Base-by-base conservation (phyloP, 2,888 invertebrate genomes). In the Cephus pulcher region DNA sequence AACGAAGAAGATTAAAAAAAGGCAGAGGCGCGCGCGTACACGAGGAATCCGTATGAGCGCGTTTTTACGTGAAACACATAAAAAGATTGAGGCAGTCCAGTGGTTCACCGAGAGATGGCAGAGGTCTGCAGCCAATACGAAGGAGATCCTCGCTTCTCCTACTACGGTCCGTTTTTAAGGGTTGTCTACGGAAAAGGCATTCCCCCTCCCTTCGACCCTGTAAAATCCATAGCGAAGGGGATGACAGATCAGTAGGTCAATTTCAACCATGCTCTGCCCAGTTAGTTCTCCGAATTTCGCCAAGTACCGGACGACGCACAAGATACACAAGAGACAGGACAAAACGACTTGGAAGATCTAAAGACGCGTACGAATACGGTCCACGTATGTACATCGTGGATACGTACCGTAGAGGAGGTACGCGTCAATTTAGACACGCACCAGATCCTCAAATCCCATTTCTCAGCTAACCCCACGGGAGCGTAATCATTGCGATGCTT, bases 101-200 rank as follows among this genome's bases (percentile, higher is more conserved):
- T 79, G 79, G 80, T 75, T 84, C 82, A 82, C 89, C 90, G 86
- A 90, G 87, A 91, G 91, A 91, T 91, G 91, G 91, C 91, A 84
- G 87, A 83, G 85, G 56, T 9, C 84, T 77, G 83, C 83, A 82
- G 84, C 84, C 82, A 86, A 87, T 83, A 79, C 78, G 78, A 78
- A 71, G 56, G 56, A 56, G 56, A 4, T 2, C 56, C 23, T 15
- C 15, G 15, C 23, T 56, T 56, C 23, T 56, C 56, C 56, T 56
- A 23, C 2, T 9, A 9, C 23, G 56, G 23, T 56, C 56, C 23
- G 56, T 56, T 56, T 56, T 56, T 56, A 23, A 56, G 56, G 56
- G 56, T 56, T 56, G 23, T 56, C 56, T 9, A 56, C 56, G 2
- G 23, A 6, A 56, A 56, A 23, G 23, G 23, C 1, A 56, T 9